Evolutionary conservation across 2,113 vertebrate species (phyloP), one percentile per base, ranked within the genome.

Genomic region (Scomber japonicus): DNA sequence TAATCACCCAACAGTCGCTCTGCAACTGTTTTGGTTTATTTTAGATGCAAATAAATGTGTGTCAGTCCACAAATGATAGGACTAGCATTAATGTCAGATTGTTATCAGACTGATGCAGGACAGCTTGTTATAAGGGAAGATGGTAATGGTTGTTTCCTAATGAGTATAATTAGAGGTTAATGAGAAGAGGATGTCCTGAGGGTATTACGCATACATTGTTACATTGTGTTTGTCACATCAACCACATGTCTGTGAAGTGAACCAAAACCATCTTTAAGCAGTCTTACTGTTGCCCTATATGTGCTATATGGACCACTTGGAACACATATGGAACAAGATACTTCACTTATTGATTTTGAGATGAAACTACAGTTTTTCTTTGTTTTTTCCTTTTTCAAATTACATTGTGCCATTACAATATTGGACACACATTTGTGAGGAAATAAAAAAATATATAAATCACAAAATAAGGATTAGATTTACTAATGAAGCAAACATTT

Each of bases 111-210:
- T 27, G 6, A 27, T 11, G 2, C 48, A 40, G 19, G 55, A 51
- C 24, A 49, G 27, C 14, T n/a, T 6, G 40, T 6, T 7, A 13
- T 45, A 3, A 16, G 19, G 19, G 5, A 50, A 67, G 48, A 66
- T 55, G 19, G 3, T 69, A 40, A 63, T 3, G 0, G 5, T 13
- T 16, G 3, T n/a, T 27, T 50, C 14, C 14, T 84, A 67, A 83
- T 87, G 59, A 67, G 68, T 12, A 19, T 69, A 24, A 78, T 83
- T 59, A 73, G 40, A 53, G 8, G 46, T 24, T 84, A 60, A 80
- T 77, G 50, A 80, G 57, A 55, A 11, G 16, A 65, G 24, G 44
- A 45, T 13, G 48, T 57, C 73, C 55, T 71, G 35, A 59, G 79
- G 78, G 67, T 59, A 56, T 88, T 44, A 53, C 16, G 21, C 3